Base-by-base conservation (phyloP, 2,888 invertebrate genomes). In the Coecobrya sp. region DNA sequence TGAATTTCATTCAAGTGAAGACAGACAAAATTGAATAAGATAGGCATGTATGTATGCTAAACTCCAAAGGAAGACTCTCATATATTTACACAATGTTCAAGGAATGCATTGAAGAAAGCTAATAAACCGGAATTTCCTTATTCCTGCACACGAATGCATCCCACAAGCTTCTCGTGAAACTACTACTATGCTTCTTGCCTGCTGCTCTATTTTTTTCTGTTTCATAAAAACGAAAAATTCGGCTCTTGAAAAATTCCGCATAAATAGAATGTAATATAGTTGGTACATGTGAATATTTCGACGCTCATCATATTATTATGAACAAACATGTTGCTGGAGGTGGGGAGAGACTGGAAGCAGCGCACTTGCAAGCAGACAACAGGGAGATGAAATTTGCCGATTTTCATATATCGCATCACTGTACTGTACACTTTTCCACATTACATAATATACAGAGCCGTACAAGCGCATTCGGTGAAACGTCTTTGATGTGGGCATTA, bases 101-200 rank as follows among this genome's bases (percentile, higher is more conserved):
- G 27, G 19, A 27, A 65, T 85, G 79, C 86, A 79, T 86, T 91
- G 86, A 86, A 90, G 68, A 91, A 62, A 79, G 90, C 90, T 91
- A 91, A 91, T 91, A 91, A 91, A 91, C 85, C 68, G 90, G 85
- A 91, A 91, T 91, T 85, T 85, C 62, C 90, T 25, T 90, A 70
- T 84, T 89, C 73, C 70, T 62, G 76, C 45, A 90, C 76, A 85
- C 70, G 84, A 85, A 68, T 73, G 73, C 68, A 30, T 30, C 16
- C 16, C 68, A 13, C 16, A 68, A 73, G 27, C 42, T n/a, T 3
- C 13, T 19, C 36, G 19, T 73, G 36, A 36, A 16, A 3, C 68
- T 30, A 30, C 36, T 2, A 3, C 68, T 30, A 30, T n/a, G 42
- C 36, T 5, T 7, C 27, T 30, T 16, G 5, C n/a, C n/a, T 65